Conservation (phyloP, 2,113 vertebrate genomes). For the Callithrix jacchus region DNA sequence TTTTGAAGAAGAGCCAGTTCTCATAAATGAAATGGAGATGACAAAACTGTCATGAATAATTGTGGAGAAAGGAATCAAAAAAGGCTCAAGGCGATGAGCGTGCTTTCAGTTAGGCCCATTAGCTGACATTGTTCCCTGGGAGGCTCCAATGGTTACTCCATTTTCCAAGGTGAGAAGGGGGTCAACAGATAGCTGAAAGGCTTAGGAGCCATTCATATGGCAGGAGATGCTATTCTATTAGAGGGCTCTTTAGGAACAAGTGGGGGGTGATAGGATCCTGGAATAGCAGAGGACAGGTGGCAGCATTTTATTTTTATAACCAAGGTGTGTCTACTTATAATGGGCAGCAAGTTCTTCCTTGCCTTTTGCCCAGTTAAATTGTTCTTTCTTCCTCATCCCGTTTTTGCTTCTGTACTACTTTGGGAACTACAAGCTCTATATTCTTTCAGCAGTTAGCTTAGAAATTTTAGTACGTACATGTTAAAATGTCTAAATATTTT, state of each 20-base stretch:
- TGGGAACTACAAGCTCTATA: background rate
- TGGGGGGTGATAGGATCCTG: background rate
- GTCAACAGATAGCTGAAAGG: background rate
- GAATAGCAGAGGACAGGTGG: background rate
- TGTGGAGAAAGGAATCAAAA: background rate
- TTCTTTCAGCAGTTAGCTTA: background rate
- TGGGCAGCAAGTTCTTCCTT: background rate
- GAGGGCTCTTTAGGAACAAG: background rate
- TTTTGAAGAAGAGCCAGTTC: background rate
- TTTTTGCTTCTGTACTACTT: background rate
- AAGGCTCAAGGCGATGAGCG: background rate
- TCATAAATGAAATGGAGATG: background rate
- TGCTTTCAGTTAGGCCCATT: background rate
- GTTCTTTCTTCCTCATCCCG: background rate
- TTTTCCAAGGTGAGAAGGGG: background rate
- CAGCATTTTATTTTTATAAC: background rate
- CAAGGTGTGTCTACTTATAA: background rate
- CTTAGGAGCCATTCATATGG: background rate
- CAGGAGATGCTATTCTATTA: background rate
- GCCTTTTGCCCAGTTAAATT: background rate
- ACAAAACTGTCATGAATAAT: background rate
- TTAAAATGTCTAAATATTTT: conserved; percentile 38
- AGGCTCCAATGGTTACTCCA: fast-evolving
- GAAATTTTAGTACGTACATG: background rate
- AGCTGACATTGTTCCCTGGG: background rate